Percentiles rank a stretch among this genome's conserved stretches.
phyloP scores from a whole-genome alignment of 2,113 vertebrate species.

The Epinephelus lanceolatus region DNA sequence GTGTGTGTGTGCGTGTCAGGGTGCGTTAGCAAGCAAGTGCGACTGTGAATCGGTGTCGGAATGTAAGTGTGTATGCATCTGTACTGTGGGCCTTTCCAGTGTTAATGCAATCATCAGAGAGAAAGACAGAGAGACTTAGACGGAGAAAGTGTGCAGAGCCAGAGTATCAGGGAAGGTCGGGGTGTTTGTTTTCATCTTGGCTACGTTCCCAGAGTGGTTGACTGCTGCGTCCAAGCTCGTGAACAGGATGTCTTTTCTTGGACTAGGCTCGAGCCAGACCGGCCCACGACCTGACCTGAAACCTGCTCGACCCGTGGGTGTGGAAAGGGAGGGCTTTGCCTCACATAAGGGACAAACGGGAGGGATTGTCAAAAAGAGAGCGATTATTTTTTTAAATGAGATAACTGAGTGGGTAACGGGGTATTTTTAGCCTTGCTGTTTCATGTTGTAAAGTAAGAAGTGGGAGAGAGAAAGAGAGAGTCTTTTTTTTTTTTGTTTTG shows the following conservation, averaged over 20 bases:
- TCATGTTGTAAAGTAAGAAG: constrained; percentile 71
- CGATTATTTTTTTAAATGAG: constrained; percentile 78
- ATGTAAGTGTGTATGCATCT: constrained; percentile 84
- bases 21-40: constrained; percentile 50
- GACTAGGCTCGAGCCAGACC: constrained; percentile 17
- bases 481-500: not conserved
- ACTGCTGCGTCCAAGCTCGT: constrained; percentile 31
- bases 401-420: constrained; percentile 70
- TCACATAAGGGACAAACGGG: constrained; percentile 52
- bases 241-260: constrained; percentile 42
- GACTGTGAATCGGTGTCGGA: constrained; percentile 51
- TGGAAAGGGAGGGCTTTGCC: constrained; percentile 47
- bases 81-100: constrained; percentile 92
- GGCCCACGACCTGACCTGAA: constrained; percentile 33
- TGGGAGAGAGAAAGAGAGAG: constrained; percentile 52
- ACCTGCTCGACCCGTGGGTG: constrained; percentile 1
- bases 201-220: constrained; percentile 15
- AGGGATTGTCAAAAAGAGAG: constrained; percentile 70
- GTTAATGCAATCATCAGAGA: constrained; percentile 94
- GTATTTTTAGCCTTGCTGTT: constrained; percentile 83
- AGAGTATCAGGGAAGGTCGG: constrained; percentile 40
- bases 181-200: constrained; percentile 10
- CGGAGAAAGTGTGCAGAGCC: constrained; percentile 19
- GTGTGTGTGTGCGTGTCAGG: constrained; percentile 81
- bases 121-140: constrained; percentile 76